Percentiles rank a stretch among this genome's conserved stretches.
Evolutionary conservation across 2,797 vertebrate genomes (phyloP).

Genomic region (Lycodopsis pacificus): DNA sequence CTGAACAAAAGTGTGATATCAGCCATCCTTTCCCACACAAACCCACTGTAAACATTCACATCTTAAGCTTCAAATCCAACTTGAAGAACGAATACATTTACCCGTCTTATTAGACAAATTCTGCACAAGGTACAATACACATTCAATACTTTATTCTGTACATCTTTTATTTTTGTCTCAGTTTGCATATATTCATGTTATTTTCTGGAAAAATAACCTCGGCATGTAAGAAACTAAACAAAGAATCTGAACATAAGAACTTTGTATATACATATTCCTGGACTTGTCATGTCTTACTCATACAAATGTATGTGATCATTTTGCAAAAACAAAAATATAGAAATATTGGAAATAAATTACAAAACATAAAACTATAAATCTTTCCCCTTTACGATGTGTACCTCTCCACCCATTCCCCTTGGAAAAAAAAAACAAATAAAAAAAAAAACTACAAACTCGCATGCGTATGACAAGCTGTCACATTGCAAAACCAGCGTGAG

Average conservation of each 20-base stretch:
- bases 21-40: conserved; percentile 67
- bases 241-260: conserved; percentile 89
- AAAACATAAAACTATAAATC: conserved; percentile 75
- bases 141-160: conserved; percentile 88
- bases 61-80: conserved; percentile 69
- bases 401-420: conserved; percentile 35
- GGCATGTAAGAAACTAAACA: conserved; percentile 93
- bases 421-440: conserved; percentile 22
- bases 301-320: conserved; percentile 94
- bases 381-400: conserved; percentile 50
- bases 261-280: conserved; percentile 84
- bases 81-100: conserved; percentile 75
- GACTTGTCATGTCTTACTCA: conserved; percentile 91
- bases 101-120: conserved; percentile 80
- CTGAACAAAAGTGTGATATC: conserved; percentile 24
- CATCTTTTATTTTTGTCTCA: conserved; percentile 83
- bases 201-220: conserved; percentile 97
- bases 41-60: conserved; percentile 80
- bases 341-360: conserved; percentile 80
- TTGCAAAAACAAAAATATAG: conserved; percentile 77
- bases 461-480: conserved; percentile 66
- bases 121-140: conserved; percentile 87
- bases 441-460: conserved; percentile 50
- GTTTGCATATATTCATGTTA: conserved; percentile 92
- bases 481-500: conserved; percentile 58